These are phyloP conservation scores for Paratrypauchen microcephalus DNA, from an alignment of 2,797 vertebrate genomes.

Conservation along the genomic window DNA sequence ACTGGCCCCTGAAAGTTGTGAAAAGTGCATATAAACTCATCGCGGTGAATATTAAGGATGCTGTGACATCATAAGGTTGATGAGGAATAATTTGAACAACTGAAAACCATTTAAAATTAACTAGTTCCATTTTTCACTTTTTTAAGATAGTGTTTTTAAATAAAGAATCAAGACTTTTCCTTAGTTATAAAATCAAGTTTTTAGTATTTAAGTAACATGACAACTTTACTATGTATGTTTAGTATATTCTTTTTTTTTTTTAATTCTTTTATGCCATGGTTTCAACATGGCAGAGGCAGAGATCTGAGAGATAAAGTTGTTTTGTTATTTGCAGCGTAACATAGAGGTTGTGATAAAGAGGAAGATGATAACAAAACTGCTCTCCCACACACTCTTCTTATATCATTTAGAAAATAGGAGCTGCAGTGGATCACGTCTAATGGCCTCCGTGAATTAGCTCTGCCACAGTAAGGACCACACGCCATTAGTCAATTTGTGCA, in stretches of 20 bases:
- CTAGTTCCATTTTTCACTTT: too few relatives aligned
- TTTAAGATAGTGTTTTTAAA: too few relatives aligned
- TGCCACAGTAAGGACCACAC: conserved; percentile 57
- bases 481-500: conserved; percentile 56
- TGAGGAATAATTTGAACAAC: too few relatives aligned
- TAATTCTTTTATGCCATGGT: conserved; percentile 26
- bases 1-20: too few relatives aligned
- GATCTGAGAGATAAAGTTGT: conserved; percentile 57
- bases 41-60: too few relatives aligned
- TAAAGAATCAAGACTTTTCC: too few relatives aligned
- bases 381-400: conserved; percentile 50
- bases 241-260: not conserved
- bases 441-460: conserved; percentile 61
- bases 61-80: too few relatives aligned
- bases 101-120: too few relatives aligned
- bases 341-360: conserved; percentile 56
- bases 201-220: too few relatives aligned
- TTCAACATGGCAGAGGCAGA: conserved; percentile 38
- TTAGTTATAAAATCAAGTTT: too few relatives aligned
- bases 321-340: conserved; percentile 71
- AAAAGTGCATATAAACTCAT: too few relatives aligned
- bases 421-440: conserved; percentile 60
- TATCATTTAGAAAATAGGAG: conserved; percentile 69
- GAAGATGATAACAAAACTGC: conserved; percentile 71
- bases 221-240: not conserved